Percentiles rank a stretch among this genome's conserved stretches.
Evolutionary conservation across 2,888 invertebrate species (phyloP).

Genomic region (Pterobdella sp.): DNA sequence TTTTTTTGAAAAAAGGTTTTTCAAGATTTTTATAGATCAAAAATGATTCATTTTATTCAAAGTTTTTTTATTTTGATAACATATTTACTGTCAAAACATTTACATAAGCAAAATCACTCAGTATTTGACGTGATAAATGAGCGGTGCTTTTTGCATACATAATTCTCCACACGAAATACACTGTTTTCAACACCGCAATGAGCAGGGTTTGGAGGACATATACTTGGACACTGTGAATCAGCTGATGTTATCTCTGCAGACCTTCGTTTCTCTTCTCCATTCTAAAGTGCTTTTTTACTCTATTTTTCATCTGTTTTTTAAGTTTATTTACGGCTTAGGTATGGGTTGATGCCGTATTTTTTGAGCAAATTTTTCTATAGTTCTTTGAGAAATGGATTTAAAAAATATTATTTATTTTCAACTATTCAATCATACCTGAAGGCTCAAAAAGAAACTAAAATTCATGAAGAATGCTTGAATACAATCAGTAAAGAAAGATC

Average conservation of each 20-base stretch:
- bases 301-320: background rate
- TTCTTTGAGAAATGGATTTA: background rate
- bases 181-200: background rate
- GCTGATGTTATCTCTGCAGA: background rate
- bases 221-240: constrained; percentile 18
- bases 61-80: no score
- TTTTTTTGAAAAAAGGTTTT: background rate
- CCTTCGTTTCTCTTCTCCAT: constrained; percentile 1
- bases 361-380: background rate
- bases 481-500: background rate
- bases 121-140: no score
- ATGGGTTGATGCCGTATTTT: no score
- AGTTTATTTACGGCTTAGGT: background rate
- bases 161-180: no score
- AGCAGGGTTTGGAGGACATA: constrained; percentile 18
- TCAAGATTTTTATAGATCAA: background rate
- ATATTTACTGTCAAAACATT: no score
- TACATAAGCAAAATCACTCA: no score
- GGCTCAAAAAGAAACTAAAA: background rate
- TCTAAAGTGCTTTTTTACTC: constrained; percentile 8
- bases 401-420: background rate
- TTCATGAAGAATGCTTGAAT: background rate
- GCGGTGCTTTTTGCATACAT: no score
- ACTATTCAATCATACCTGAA: background rate
- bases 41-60: background rate